Conservation (phyloP, 2,888 invertebrate genomes). For the Chaitophorus viminalis region DNA sequence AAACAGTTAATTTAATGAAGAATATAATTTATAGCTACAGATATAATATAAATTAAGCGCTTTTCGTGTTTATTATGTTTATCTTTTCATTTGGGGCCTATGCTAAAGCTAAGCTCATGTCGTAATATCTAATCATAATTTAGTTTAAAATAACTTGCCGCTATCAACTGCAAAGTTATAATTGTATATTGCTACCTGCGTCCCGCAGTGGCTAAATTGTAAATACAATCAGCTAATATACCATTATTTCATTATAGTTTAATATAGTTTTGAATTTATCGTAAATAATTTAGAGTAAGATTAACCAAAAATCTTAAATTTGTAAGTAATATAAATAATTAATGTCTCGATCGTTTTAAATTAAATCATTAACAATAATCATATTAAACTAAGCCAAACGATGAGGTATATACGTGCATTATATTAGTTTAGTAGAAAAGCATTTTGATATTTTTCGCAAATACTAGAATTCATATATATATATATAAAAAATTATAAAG, state of each 20-base stretch:
- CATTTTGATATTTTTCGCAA: constrained; percentile 41
- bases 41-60: no score
- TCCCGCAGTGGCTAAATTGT: background rate
- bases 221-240: background rate
- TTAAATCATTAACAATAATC: background rate
- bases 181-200: no score
- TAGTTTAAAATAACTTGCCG: no score
- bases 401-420: background rate
- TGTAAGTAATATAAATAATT: background rate
- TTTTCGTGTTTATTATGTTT: no score
- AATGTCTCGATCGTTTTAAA: background rate
- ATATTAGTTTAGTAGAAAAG: background rate
- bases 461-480: constrained; percentile 1
- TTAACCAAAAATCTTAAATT: background rate
- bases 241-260: background rate
- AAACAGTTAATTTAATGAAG: no score
- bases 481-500: no score
- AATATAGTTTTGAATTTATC: background rate
- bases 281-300: background rate
- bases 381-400: background rate
- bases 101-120: no score
- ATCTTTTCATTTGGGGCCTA: no score
- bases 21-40: no score
- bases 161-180: no score
- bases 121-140: no score